These are phyloP conservation scores for Invenusta paracnida DNA, from an alignment of 2,888 invertebrate genomes.

Conservation along the genomic window DNA sequence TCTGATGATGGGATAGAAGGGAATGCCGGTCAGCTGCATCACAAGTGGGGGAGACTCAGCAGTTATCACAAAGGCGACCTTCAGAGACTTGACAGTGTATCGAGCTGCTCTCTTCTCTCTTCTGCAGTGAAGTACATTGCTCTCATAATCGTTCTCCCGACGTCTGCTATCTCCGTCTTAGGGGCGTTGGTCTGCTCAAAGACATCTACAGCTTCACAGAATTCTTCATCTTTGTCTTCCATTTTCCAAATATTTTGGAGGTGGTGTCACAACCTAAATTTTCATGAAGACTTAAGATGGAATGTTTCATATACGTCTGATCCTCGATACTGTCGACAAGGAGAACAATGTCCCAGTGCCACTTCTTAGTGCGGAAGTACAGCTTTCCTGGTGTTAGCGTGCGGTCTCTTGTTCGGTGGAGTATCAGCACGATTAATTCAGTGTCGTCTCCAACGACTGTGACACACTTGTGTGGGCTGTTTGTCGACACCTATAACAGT, in stretches of 20 bases:
- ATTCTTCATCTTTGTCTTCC: not conserved
- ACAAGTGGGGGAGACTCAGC: conserved; percentile 10
- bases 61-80: conserved; percentile 1
- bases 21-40: conserved; percentile 3
- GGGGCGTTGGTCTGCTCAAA: not conserved
- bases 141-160: not conserved
- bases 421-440: not conserved
- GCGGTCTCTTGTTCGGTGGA: not conserved
- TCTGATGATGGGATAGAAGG: not conserved
- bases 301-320: not conserved
- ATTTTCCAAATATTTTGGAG: not conserved
- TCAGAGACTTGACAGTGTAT: conserved; percentile 1
- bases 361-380: not conserved
- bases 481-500: not conserved
- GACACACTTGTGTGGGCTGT: not conserved
- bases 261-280: not conserved
- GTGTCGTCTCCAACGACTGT: conserved; percentile 6
- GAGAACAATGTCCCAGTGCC: not conserved
- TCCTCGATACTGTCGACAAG: not conserved
- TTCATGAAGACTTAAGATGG: not conserved
- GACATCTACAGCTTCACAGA: not conserved
- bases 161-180: not conserved
- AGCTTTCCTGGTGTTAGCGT: not conserved
- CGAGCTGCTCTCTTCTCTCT: conserved; percentile 15
- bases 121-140: conserved; percentile 21